Percentiles rank a stretch among this genome's conserved stretches.
phyloP scores from a whole-genome alignment of 2,113 vertebrate genomes.

The Psittacula cyanocephala region DNA sequence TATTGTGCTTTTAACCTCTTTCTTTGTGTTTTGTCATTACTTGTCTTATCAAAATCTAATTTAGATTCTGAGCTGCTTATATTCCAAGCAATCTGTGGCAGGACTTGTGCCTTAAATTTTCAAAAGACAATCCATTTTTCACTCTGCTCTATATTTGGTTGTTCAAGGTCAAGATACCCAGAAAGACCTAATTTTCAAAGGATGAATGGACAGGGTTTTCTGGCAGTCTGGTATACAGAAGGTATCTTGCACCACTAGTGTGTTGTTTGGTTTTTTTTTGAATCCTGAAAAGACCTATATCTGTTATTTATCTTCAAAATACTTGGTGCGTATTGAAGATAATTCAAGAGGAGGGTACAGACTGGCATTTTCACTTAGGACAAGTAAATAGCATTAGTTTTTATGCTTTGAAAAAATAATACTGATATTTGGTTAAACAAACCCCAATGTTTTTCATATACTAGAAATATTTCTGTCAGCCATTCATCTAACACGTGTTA shows the following conservation, averaged over 20 bases:
- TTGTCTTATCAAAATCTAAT: not conserved
- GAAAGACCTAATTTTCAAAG: not conserved
- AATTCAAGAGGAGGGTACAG: not conserved
- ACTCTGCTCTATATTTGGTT: not conserved
- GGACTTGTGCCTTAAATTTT: not conserved
- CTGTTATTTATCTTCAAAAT: not conserved
- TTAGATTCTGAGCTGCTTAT: not conserved
- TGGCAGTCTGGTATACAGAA: not conserved
- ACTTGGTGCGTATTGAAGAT: not conserved
- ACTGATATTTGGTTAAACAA: constrained; percentile 52
- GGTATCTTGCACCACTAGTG: not conserved
- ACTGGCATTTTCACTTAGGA: not conserved
- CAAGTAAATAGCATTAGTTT: not conserved
- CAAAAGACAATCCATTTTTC: not conserved
- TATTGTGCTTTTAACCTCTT: not conserved
- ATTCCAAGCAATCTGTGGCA: not conserved
- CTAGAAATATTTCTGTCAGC: constrained; percentile 69
- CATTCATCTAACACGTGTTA: constrained; percentile 63
- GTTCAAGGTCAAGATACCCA: not conserved
- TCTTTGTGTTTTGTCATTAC: not conserved
- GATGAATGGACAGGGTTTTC: not conserved
- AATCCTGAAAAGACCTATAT: not conserved
- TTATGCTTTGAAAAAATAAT: constrained; percentile 8
- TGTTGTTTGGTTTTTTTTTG: not conserved
- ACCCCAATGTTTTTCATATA: constrained; percentile 30